phyloP scores from a whole-genome alignment of 2,113 vertebrate genomes.

The Hippocampus barbouri region DNA sequence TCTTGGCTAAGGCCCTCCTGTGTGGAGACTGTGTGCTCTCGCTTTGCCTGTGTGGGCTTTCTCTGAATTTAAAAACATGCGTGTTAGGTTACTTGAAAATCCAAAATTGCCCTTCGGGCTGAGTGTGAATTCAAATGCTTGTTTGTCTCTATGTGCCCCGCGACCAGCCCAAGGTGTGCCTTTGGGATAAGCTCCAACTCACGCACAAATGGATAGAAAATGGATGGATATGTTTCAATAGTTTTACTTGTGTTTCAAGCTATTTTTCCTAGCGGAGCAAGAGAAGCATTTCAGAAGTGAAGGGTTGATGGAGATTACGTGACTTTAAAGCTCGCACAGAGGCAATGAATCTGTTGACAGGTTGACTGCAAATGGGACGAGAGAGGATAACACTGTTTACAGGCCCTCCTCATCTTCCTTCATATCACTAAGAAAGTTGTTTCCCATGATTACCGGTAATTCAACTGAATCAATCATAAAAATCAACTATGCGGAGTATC shows the following conservation, averaged over 20 bases:
- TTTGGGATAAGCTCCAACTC: background rate
- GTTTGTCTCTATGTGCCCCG: too few species aligned
- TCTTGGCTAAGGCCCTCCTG: background rate
- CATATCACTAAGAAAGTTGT: background rate
- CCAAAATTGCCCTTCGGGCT: too few species aligned
- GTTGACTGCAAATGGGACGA: constrained; percentile 28
- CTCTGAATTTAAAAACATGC: background rate
- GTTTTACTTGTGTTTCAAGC: background rate
- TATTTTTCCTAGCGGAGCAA: background rate
- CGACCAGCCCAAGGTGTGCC: background rate
- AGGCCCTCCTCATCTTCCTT: constrained; percentile 20
- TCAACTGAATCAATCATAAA: background rate
- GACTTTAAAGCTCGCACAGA: background rate
- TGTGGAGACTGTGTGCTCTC: too few species aligned
- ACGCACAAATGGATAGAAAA: background rate
- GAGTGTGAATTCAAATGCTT: too few species aligned
- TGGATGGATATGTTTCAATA: background rate
- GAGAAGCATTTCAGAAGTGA: background rate
- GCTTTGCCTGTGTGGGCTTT: background rate
- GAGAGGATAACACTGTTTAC: constrained; percentile 17
- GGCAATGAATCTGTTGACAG: constrained; percentile 3
- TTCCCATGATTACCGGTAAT: constrained; percentile 15
- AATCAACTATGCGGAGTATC: background rate
- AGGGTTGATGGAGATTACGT: background rate
- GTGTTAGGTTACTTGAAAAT: background rate